Percentiles rank a stretch among this genome's conserved stretches.
Conservation (phyloP, 1,140 invertebrate species). For the Formica exsecta region DNA sequence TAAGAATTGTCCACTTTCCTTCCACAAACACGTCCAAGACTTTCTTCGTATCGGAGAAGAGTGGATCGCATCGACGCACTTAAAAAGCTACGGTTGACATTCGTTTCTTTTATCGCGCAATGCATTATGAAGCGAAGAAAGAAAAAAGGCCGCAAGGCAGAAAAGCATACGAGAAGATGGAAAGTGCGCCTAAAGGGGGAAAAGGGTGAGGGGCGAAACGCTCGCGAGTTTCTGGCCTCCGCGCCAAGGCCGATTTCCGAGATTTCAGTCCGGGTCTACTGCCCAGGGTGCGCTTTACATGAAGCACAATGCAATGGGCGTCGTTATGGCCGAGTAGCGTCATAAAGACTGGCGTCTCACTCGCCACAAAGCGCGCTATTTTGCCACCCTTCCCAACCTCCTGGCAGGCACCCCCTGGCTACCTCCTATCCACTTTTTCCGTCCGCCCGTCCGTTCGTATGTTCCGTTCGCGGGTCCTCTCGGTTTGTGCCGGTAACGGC, state of each 20-base stretch:
- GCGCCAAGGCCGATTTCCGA: constrained; percentile 64
- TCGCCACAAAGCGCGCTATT: constrained; percentile 76
- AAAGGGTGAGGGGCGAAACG: constrained; percentile 38
- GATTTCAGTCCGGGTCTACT: constrained; percentile 49
- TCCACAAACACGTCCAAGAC: constrained; percentile 17
- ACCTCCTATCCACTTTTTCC: constrained; percentile 58
- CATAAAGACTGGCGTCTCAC: constrained; percentile 77
- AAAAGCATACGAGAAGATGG: not conserved
- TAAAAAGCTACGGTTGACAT: constrained; percentile 64
- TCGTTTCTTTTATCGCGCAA: constrained; percentile 75
- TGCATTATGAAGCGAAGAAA: constrained; percentile 70
- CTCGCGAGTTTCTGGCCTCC: constrained; percentile 35
- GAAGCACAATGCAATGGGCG: constrained; percentile 75
- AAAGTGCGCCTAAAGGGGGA: not conserved
- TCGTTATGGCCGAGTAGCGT: constrained; percentile 76
- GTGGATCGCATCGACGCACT: constrained; percentile 26
- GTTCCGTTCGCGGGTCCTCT: constrained; percentile 19
- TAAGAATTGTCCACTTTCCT: constrained; percentile 19
- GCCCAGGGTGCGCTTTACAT: constrained; percentile 67
- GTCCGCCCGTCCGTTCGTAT: constrained; percentile 24
- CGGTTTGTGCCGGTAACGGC: constrained; percentile 46
- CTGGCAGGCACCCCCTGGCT: constrained; percentile 6
- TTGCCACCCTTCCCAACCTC: constrained; percentile 68
- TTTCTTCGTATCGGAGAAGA: constrained; percentile 9
- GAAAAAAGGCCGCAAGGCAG: constrained; percentile 42